Evolutionary conservation across 2,888 invertebrate species (phyloP).

Genomic region (Acleris laterana): DNA sequence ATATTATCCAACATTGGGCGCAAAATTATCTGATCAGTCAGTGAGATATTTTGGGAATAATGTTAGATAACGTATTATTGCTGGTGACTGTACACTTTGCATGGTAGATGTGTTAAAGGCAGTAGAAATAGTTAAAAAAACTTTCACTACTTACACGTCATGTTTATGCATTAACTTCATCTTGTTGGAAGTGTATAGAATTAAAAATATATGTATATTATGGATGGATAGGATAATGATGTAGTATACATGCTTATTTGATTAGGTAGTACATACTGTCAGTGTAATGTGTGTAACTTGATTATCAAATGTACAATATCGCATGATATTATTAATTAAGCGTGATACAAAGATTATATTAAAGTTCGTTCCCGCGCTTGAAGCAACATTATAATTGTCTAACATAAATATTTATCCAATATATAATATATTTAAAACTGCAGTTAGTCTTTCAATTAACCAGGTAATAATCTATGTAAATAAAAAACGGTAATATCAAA

Average conservation of each 20-base stretch:
- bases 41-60: too few relatives aligned
- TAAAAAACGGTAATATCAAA: constrained; percentile 15
- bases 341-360: constrained; percentile 66
- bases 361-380: constrained; percentile 75
- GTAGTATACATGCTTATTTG: constrained; percentile 60
- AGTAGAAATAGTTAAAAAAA: constrained; percentile 60
- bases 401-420: constrained; percentile 82
- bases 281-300: constrained; percentile 54
- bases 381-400: constrained; percentile 78
- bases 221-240: constrained; percentile 64
- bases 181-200: constrained; percentile 67
- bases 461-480: neutral
- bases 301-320: constrained; percentile 64
- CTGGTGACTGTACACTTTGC: too few relatives aligned
- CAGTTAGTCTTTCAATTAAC: constrained; percentile 48
- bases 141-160: constrained; percentile 47
- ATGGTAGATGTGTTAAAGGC: constrained; percentile 72
- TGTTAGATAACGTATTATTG: too few relatives aligned
- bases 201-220: constrained; percentile 72
- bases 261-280: constrained; percentile 53
- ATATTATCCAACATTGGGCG: too few relatives aligned
- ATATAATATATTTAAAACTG: constrained; percentile 61
- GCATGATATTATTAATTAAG: constrained; percentile 57
- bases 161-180: constrained; percentile 61
- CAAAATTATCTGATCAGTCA: too few relatives aligned